Percentiles rank a stretch among this genome's conserved stretches.
These are phyloP conservation scores for Philonicus albiceps DNA, from an alignment of 2,888 invertebrate genomes.

Conservation along the genomic window DNA sequence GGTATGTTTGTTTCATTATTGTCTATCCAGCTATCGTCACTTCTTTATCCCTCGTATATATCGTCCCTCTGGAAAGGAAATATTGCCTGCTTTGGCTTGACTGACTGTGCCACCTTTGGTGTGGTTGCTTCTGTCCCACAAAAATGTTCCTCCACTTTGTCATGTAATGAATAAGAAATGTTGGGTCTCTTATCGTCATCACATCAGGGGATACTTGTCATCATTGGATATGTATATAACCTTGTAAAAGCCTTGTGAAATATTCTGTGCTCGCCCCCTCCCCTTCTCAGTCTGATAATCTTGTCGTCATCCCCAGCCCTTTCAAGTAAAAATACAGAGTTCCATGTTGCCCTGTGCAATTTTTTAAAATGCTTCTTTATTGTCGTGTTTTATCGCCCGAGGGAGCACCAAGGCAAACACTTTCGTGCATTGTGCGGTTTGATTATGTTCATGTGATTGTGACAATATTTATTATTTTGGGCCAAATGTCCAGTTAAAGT, in stretches of 20 bases:
- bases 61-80: not conserved
- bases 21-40: not conserved
- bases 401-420: not conserved
- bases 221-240: not conserved
- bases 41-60: not conserved
- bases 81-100: not conserved
- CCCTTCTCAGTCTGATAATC: not conserved
- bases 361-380: not conserved
- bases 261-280: not conserved
- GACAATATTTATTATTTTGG: not conserved
- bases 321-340: not conserved
- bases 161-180: conserved; percentile 40
- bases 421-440: not conserved
- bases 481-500: not conserved
- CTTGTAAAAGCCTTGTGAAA: not conserved
- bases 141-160: conserved; percentile 6
- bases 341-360: not conserved
- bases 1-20: not conserved
- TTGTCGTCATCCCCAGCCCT: not conserved
- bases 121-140: not conserved
- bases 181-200: not conserved
- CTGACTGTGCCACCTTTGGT: not conserved
- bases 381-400: not conserved
- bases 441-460: not conserved
- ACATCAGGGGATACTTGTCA: conserved; percentile 14